Conservation (phyloP, 2,888 invertebrate genomes). For the Eudasyphora cyanicolor region DNA sequence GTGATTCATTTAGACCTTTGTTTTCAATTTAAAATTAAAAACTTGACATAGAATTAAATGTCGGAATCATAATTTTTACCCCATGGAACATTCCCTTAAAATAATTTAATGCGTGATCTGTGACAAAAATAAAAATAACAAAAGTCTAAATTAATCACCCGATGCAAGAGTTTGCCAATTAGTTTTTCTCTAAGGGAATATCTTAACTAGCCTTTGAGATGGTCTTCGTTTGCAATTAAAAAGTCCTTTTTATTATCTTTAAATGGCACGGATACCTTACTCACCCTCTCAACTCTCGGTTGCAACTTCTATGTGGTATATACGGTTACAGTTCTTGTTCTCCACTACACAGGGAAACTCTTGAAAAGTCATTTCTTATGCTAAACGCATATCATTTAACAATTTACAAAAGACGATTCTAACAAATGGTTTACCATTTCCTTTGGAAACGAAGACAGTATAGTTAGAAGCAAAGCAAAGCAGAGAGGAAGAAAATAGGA, state of each 20-base stretch:
- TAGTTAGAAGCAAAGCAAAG: background rate
- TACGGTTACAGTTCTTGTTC: background rate
- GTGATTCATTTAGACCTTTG: too few species aligned
- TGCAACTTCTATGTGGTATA: background rate
- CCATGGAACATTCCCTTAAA: too few species aligned
- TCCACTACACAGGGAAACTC: background rate
- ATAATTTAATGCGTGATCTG: too few species aligned
- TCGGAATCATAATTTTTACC: too few species aligned
- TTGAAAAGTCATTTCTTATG: background rate
- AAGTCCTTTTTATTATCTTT: background rate
- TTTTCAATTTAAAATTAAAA: too few species aligned
- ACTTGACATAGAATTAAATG: too few species aligned
- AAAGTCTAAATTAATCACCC: too few species aligned
- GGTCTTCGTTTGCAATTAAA: background rate
- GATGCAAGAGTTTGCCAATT: background rate
- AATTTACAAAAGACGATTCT: conserved; percentile 19
- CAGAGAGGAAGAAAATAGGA: conserved; percentile 19
- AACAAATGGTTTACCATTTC: conserved; percentile 19
- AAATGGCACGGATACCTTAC: background rate
- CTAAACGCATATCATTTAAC: conserved; percentile 23
- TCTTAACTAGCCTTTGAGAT: background rate
- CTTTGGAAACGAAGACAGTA: background rate
- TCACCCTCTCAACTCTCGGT: too few species aligned
- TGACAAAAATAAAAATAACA: too few species aligned
- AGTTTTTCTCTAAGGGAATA: background rate